Evolutionary conservation across 2,797 vertebrate species (phyloP).

Genomic region (Spinibarbus caldwelli): DNA sequence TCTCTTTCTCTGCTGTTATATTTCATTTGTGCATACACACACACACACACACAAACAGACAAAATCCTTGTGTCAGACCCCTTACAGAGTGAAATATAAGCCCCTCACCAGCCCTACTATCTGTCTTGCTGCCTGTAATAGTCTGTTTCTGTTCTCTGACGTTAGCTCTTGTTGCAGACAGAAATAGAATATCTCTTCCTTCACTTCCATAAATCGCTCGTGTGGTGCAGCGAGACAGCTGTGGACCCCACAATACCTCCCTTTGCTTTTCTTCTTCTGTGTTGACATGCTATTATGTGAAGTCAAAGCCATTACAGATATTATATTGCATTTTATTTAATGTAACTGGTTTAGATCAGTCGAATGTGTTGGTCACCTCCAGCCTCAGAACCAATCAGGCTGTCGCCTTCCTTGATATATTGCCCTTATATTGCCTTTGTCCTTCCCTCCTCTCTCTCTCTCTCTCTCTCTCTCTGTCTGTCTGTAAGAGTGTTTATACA

Average conservation of each 20-base stretch:
- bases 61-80: constrained; percentile 62
- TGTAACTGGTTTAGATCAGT: neutral
- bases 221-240: constrained; percentile 58
- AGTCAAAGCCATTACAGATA: constrained; percentile 13
- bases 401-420: constrained; percentile 16
- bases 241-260: constrained; percentile 43
- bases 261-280: constrained; percentile 25
- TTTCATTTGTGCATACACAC: constrained; percentile 22
- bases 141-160: constrained; percentile 48
- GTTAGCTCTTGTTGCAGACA: constrained; percentile 74
- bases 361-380: constrained; percentile 2
- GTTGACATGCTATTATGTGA: constrained; percentile 28
- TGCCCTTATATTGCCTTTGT: constrained; percentile 37
- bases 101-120: constrained; percentile 20
- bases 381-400: constrained; percentile 8
- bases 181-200: constrained; percentile 76
- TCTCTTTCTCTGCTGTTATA: constrained; percentile 1
- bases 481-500: neutral
- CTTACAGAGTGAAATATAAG: constrained; percentile 49
- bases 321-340: neutral
- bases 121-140: constrained; percentile 45
- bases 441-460: constrained; percentile 35
- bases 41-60: constrained; percentile 50
- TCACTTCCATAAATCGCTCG: constrained; percentile 73
- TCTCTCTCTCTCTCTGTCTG: constrained; percentile 37